These are phyloP conservation scores for Imbricaverruca yamaguchii DNA, from an alignment of 2,888 invertebrate species.

Conservation along the genomic window DNA sequence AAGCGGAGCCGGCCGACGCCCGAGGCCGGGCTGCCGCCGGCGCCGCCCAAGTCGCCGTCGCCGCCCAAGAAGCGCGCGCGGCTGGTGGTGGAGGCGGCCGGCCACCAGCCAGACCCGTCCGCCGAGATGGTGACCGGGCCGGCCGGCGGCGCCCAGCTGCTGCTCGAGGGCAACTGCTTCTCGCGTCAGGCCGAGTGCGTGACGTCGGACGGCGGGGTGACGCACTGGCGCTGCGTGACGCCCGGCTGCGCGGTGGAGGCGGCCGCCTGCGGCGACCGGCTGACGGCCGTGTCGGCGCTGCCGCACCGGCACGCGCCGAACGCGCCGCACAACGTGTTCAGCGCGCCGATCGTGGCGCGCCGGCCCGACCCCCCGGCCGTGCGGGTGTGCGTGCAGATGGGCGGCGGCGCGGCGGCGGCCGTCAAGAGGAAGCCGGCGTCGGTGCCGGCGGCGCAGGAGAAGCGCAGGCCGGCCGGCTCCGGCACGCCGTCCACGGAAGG, in stretches of 20 bases:
- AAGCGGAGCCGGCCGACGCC: neutral
- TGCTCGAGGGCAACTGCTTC: constrained; percentile 16
- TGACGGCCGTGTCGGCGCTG: neutral
- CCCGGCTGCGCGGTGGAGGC: neutral
- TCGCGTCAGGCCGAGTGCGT: neutral
- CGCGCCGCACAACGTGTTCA: constrained; percentile 1
- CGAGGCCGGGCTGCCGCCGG: neutral
- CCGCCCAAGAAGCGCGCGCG: neutral
- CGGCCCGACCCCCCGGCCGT: neutral
- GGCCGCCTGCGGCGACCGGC: neutral
- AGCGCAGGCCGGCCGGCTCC: neutral
- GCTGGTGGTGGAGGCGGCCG: neutral
- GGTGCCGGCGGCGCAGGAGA: neutral
- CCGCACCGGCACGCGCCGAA: constrained; percentile 1
- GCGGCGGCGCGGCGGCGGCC: neutral
- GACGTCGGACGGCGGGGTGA: neutral
- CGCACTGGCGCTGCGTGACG: neutral
- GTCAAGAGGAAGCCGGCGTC: neutral
- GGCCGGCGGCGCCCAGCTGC: neutral
- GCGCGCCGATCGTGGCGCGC: neutral
- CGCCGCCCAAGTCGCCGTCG: neutral
- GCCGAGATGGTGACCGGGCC: constrained; percentile 1
- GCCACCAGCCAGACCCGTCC: neutral
- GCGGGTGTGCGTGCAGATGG: neutral
- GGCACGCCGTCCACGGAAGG: constrained; percentile 16